Evolutionary conservation across 1,140 invertebrate genomes (phyloP).

Genomic region (Saccostrea cuccullata): DNA sequence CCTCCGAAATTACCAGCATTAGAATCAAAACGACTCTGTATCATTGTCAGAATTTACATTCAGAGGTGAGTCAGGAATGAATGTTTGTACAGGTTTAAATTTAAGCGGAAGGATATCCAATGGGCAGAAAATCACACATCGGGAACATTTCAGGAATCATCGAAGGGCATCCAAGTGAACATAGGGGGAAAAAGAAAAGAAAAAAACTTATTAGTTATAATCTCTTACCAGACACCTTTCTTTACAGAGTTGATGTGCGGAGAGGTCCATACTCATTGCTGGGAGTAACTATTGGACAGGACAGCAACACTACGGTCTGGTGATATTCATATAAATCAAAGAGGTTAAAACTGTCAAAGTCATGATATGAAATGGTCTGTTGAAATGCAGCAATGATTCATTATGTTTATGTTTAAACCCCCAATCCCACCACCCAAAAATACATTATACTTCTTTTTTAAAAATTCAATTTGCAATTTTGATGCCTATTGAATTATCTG

Average conservation of each 20-base stretch:
- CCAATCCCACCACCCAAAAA: too few relatives aligned
- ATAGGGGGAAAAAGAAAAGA: slow-evolving; percentile 19
- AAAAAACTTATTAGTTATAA: not conserved
- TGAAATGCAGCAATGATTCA: too few relatives aligned
- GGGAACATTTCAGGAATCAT: slow-evolving; percentile 7
- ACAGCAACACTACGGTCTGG: not conserved
- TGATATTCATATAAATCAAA: not conserved
- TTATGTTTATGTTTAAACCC: too few relatives aligned
- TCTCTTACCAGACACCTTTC: not conserved
- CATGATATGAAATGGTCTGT: not conserved
- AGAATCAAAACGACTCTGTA: slow-evolving; percentile 9
- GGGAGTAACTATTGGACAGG: not conserved
- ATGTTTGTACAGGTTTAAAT: not conserved
- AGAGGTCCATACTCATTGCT: not conserved
- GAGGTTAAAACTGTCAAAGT: not conserved
- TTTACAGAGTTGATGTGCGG: not conserved
- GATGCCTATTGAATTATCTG: too few relatives aligned
- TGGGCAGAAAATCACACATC: slow-evolving; percentile 29
- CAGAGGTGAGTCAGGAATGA: not conserved
- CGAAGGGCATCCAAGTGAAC: slow-evolving; percentile 20
- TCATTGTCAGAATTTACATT: not conserved
- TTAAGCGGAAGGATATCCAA: not conserved
- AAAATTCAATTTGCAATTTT: too few relatives aligned
- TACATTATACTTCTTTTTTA: too few relatives aligned
- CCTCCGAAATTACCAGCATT: slow-evolving; percentile 4